These are phyloP conservation scores for Tinea semifulvella DNA, from an alignment of 2,888 invertebrate genomes.

Conservation along the genomic window DNA sequence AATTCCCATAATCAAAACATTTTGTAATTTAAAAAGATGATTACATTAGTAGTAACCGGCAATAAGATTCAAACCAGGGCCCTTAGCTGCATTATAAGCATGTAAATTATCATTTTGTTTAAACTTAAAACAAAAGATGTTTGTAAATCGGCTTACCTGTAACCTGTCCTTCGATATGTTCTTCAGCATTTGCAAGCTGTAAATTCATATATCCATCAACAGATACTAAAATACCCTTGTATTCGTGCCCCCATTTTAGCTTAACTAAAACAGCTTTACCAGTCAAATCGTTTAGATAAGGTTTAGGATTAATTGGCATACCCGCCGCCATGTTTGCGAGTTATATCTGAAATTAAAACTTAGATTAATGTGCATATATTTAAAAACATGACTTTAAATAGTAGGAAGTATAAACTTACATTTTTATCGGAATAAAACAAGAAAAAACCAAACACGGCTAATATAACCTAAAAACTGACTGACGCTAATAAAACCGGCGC, in stretches of 20 bases:
- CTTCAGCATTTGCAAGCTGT: constrained; percentile 97
- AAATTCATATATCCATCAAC: constrained; percentile 99
- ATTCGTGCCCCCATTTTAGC: constrained; percentile 99
- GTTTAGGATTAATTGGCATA: constrained; percentile 99
- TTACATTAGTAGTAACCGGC: no score
- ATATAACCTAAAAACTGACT: constrained; percentile 1
- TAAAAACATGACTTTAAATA: background rate
- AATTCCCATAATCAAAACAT: no score
- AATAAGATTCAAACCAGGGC: no score
- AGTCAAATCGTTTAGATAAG: constrained; percentile 96
- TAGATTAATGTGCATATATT: background rate
- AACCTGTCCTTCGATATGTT: constrained; percentile 90
- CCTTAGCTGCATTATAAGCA: no score
- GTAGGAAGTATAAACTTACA: background rate
- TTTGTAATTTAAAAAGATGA: no score
- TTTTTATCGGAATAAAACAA: background rate
- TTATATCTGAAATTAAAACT: constrained; percentile 5
- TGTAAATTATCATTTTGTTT: no score
- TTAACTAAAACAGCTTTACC: constrained; percentile 98
- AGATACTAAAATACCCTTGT: constrained; percentile 97
- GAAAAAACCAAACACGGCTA: background rate
- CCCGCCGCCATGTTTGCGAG: constrained; percentile 74
- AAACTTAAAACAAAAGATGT: no score
- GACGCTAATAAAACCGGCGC: no score
- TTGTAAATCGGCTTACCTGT: constrained; percentile 84